Conservation (phyloP, 1,140 invertebrate species). For the Anoplolepis gracilipes region DNA sequence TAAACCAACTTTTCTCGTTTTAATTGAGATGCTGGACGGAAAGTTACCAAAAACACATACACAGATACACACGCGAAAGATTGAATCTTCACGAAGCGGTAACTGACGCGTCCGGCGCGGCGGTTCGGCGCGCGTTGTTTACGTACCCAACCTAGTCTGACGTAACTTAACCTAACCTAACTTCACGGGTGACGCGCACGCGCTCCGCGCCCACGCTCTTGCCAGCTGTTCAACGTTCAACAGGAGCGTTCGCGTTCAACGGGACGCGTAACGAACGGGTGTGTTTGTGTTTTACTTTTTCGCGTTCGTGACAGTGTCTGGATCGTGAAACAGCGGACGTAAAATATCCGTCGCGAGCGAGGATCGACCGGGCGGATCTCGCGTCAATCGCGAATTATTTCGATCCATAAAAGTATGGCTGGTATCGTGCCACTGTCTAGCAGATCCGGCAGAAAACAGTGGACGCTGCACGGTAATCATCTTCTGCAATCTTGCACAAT, state of each 20-base stretch:
- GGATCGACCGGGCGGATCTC: neutral
- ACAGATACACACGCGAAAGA: neutral
- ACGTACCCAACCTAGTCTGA: neutral
- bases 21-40: neutral
- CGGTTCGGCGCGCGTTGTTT: slow-evolving; percentile 19
- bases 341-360: neutral
- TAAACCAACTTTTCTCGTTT: neutral
- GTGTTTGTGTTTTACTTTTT: neutral
- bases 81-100: neutral
- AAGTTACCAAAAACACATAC: neutral
- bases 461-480: slow-evolving; percentile 85
- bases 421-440: slow-evolving; percentile 82
- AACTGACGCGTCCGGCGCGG: neutral
- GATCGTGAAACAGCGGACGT: neutral
- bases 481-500: neutral
- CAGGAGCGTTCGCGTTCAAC: neutral
- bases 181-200: neutral
- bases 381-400: neutral
- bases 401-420: slow-evolving; percentile 75
- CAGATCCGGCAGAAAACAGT: slow-evolving; percentile 84
- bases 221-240: slow-evolving; percentile 55
- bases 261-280: neutral
- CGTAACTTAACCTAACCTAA: neutral
- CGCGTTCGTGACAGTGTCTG: neutral
- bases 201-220: neutral